Conservation (phyloP, 1,140 invertebrate species). For the Alviniconcha marisindica region DNA sequence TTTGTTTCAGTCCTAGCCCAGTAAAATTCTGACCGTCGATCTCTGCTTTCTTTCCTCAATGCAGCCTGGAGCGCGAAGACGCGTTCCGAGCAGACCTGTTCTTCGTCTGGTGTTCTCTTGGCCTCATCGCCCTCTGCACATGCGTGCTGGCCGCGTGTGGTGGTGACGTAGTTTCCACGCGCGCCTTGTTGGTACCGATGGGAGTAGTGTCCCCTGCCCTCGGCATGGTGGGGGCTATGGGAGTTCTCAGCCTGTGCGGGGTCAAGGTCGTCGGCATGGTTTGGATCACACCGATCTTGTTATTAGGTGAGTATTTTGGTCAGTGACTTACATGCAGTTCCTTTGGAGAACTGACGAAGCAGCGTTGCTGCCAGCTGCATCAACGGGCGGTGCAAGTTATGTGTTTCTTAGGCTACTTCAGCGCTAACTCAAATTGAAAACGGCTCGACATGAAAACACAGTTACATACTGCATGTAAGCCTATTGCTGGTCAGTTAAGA, state of each 20-base stretch:
- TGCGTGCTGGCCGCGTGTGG: neutral
- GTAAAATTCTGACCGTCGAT: no score
- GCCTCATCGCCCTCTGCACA: neutral
- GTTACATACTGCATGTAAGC: no score
- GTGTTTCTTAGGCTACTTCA: no score
- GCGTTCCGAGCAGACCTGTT: neutral
- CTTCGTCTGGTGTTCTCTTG: neutral
- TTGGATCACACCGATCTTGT: neutral
- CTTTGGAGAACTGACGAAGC: no score
- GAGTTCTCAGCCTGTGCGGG: conserved; percentile 16
- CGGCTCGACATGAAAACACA: no score
- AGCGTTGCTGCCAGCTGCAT: no score
- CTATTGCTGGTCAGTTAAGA: no score
- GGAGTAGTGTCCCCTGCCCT: conserved; percentile 18
- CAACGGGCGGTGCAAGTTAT: no score
- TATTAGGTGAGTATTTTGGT: conserved; percentile 30
- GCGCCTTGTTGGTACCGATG: conserved; percentile 7
- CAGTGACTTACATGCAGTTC: no score
- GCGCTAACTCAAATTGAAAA: no score
- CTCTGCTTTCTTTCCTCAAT: neutral
- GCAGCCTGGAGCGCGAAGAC: neutral
- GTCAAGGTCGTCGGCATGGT: conserved; percentile 1
- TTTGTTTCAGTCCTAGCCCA: no score
- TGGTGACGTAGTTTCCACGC: conserved; percentile 23
- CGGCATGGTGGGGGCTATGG: neutral